Evolutionary conservation across 2,113 vertebrate genomes (phyloP).

Genomic region (Callopanchax toddi): DNA sequence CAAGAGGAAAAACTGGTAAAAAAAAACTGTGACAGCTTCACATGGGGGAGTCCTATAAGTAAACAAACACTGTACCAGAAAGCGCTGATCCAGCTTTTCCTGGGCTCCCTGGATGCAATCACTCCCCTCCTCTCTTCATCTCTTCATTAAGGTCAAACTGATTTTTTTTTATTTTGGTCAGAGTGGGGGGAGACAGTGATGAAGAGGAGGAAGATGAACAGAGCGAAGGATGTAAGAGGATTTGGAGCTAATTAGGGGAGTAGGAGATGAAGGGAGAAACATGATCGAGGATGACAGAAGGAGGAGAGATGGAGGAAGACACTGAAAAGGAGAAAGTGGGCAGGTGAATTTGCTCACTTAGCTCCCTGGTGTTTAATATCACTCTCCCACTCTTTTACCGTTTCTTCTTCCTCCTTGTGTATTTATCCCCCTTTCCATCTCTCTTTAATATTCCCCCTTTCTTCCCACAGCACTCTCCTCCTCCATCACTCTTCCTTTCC

Average conservation of each 20-base stretch:
- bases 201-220: constrained; percentile 57
- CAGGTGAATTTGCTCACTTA: constrained; percentile 75
- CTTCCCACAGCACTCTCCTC: constrained; percentile 37
- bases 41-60: constrained; percentile 64
- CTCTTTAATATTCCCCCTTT: constrained; percentile 57
- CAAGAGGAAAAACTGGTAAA: constrained; percentile 17
- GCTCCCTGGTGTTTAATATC: constrained; percentile 79
- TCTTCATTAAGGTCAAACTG: constrained; percentile 79
- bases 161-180: constrained; percentile 39
- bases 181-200: constrained; percentile 37
- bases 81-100: constrained; percentile 68
- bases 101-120: constrained; percentile 60
- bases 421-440: constrained; percentile 59
- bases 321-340: constrained; percentile 53
- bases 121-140: constrained; percentile 67
- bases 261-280: constrained; percentile 57
- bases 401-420: constrained; percentile 44
- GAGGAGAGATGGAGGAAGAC: constrained; percentile 21
- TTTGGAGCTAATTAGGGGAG: constrained; percentile 72
- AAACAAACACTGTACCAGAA: constrained; percentile 70
- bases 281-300: constrained; percentile 35
- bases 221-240: constrained; percentile 63
- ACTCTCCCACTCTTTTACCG: constrained; percentile 63
- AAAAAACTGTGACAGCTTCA: constrained; percentile 61
- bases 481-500: constrained; percentile 48